These are phyloP conservation scores for Coelopa pilipes DNA, from an alignment of 2,888 invertebrate genomes.

Conservation along the genomic window DNA sequence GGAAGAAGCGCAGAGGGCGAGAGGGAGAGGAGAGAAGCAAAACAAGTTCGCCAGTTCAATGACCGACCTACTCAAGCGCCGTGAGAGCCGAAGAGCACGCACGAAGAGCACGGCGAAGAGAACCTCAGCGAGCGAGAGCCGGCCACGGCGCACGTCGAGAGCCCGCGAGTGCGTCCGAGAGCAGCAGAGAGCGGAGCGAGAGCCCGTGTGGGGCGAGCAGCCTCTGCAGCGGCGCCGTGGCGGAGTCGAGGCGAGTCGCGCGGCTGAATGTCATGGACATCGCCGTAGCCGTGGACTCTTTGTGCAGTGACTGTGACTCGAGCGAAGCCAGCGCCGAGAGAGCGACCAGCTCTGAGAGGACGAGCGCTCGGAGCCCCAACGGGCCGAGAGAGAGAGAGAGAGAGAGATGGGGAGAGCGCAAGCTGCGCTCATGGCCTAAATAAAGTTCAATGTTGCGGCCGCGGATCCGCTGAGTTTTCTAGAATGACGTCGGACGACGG, in stretches of 20 bases:
- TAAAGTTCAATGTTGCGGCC: constrained; percentile 37
- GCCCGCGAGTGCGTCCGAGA: too few relatives aligned
- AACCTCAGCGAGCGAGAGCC: constrained; percentile 23
- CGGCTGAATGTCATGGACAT: constrained; percentile 48
- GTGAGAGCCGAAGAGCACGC: constrained; percentile 38
- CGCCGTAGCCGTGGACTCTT: constrained; percentile 49
- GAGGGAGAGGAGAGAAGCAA: constrained; percentile 46
- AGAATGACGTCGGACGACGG: constrained; percentile 25
- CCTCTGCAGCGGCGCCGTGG: constrained; percentile 5
- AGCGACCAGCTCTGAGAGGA: neutral
- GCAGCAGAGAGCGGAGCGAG: neutral
- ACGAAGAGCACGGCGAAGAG: constrained; percentile 29
- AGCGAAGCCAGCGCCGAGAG: neutral
- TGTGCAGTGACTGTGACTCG: constrained; percentile 58
- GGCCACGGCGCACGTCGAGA: too few relatives aligned
- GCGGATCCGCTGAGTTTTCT: constrained; percentile 6
- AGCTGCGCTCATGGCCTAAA: constrained; percentile 33
- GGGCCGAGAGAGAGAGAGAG: neutral
- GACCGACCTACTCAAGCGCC: constrained; percentile 69
- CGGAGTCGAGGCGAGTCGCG: constrained; percentile 11
- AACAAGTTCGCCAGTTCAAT: constrained; percentile 67
- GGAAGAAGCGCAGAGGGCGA: neutral
- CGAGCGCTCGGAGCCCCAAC: neutral
- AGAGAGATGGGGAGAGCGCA: neutral
- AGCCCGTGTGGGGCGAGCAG: neutral